These are phyloP conservation scores for Oenanthe oenanthe DNA, from an alignment of 2,113 vertebrate genomes.

Conservation along the genomic window DNA sequence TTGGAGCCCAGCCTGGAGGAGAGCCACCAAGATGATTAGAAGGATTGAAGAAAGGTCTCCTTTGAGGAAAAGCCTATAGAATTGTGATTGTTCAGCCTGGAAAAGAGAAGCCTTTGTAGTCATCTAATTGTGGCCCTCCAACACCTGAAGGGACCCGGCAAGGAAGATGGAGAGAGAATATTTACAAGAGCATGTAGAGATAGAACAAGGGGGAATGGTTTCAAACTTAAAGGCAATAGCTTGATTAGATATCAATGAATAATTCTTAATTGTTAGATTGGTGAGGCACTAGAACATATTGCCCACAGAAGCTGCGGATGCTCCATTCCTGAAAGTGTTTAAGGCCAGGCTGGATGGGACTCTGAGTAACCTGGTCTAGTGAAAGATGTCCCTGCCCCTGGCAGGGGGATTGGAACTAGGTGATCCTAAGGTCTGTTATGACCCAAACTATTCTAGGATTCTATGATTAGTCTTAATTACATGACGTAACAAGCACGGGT, in stretches of 20 bases:
- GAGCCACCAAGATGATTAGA: neutral
- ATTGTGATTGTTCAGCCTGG: neutral
- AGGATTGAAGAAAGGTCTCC: neutral
- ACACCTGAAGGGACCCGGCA: neutral
- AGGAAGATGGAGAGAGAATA: neutral
- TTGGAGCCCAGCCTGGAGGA: neutral
- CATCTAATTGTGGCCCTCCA: neutral
- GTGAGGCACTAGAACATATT: neutral
- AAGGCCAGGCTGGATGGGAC: neutral
- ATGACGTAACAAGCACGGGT: neutral
- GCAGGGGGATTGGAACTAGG: neutral
- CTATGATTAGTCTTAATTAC: neutral
- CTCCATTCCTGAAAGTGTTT: neutral
- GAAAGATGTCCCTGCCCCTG: rapidly evolving
- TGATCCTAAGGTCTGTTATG: neutral
- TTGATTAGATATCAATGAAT: neutral
- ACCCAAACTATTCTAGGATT: neutral
- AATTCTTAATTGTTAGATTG: neutral
- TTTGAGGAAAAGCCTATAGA: neutral
- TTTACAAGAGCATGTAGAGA: neutral
- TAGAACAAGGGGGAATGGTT: neutral
- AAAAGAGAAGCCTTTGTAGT: neutral
- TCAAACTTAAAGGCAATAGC: neutral
- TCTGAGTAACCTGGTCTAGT: rapidly evolving
- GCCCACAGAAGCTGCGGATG: neutral